phyloP scores from a whole-genome alignment of 2,113 vertebrate species.

The Edolisoma coerulescens region DNA sequence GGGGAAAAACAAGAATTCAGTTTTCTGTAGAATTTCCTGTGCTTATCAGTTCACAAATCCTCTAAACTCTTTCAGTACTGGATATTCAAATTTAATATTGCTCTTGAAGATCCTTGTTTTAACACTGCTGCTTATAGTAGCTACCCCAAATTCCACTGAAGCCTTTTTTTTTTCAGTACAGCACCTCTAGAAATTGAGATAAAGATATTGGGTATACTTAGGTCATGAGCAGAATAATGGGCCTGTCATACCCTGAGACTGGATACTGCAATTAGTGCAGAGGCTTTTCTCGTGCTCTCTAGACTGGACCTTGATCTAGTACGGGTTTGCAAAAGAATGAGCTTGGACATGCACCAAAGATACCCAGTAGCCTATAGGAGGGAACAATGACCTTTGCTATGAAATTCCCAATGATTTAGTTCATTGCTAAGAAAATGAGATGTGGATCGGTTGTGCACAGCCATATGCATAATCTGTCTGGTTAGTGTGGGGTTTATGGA shows the following conservation, averaged over 20 bases:
- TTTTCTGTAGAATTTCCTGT: neutral
- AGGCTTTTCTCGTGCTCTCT: neutral
- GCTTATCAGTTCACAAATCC: neutral
- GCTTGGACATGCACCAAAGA: neutral
- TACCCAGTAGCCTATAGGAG: rapidly evolving
- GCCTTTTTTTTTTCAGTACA: neutral
- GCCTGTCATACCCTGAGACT: neutral
- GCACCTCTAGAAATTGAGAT: neutral
- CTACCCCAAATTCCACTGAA: neutral
- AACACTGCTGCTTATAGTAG: neutral
- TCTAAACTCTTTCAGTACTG: neutral
- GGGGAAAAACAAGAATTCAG: neutral
- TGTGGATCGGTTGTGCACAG: neutral
- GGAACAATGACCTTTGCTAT: neutral
- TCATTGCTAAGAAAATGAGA: neutral
- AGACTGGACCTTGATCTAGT: neutral
- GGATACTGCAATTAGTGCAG: neutral
- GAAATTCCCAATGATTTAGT: neutral
- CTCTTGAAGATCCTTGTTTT: neutral
- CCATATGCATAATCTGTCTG: neutral
- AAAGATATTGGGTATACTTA: neutral
- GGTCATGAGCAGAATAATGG: neutral
- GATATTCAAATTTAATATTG: neutral
- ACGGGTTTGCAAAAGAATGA: neutral
- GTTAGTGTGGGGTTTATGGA: neutral